A percentile compares a stretch with the other conserved stretches of the same genome.
Conservation (phyloP, 2,113 vertebrate genomes). For the Alligator mississippiensis region DNA sequence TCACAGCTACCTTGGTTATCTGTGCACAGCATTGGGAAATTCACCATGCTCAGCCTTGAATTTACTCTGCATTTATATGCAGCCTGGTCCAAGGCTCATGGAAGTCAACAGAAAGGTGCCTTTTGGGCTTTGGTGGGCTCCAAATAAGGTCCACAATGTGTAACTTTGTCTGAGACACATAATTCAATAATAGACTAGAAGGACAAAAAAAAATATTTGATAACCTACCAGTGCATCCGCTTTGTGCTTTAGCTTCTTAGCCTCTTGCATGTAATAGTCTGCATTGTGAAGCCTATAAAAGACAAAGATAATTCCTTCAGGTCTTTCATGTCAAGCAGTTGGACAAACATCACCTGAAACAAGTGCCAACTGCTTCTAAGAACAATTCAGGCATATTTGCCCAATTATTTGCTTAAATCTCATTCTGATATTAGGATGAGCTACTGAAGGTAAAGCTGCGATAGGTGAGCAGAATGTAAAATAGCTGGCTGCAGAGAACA, state of each 20-base stretch:
- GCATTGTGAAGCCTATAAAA: constrained; percentile 90
- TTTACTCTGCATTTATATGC: neutral
- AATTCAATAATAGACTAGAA: neutral
- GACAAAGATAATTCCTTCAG: constrained; percentile 63
- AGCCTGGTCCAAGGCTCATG: neutral
- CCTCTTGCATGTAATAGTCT: constrained; percentile 96
- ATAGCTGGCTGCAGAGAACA: constrained; percentile 36
- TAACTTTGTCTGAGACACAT: neutral
- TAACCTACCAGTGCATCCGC: constrained; percentile 92
- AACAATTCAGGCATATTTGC: neutral
- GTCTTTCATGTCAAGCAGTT: neutral
- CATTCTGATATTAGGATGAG: constrained; percentile 29
- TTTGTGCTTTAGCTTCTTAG: constrained; percentile 96
- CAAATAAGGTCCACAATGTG: neutral
- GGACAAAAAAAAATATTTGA: neutral
- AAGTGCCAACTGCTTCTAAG: constrained; percentile 28
- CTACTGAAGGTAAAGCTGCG: constrained; percentile 34
- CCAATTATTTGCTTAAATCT: constrained; percentile 47
- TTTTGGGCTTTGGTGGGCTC: neutral
- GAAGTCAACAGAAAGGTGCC: neutral
- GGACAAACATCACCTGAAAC: constrained; percentile 18
- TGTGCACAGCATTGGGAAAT: fast-evolving
- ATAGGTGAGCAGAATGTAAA: constrained; percentile 46
- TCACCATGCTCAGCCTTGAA: neutral
- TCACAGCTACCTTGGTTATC: neutral